These are phyloP conservation scores for Pachycephala philippinensis DNA, from an alignment of 2,113 vertebrate species.

Conservation along the genomic window DNA sequence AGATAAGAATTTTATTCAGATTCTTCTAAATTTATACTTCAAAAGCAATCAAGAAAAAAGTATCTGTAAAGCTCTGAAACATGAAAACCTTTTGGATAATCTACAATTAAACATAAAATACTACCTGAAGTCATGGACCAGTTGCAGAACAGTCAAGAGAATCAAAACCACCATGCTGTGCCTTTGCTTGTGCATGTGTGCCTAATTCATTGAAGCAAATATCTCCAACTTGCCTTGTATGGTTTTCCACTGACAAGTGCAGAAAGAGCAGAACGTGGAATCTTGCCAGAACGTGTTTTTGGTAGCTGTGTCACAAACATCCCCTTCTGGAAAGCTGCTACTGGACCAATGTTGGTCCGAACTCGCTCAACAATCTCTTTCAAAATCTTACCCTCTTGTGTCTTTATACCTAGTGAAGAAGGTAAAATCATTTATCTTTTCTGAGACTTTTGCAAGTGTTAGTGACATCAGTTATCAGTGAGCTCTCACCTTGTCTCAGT, in stretches of 20 bases:
- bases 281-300: slow-evolving; percentile 96
- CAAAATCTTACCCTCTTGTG: slow-evolving; percentile 63
- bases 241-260: slow-evolving; percentile 87
- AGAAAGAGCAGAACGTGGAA: slow-evolving; percentile 86
- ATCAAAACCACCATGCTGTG: neutral
- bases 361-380: slow-evolving; percentile 83
- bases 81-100: neutral
- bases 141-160: neutral
- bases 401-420: slow-evolving; percentile 72
- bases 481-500: slow-evolving; percentile 81
- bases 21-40: neutral
- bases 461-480: neutral
- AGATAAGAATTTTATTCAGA: neutral
- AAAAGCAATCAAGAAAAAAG: neutral
- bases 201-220: neutral
- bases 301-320: slow-evolving; percentile 86
- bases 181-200: neutral
- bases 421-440: neutral
- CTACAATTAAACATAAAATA: neutral
- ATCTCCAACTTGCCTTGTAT: slow-evolving; percentile 77
- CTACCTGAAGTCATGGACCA: neutral
- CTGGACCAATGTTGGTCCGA: slow-evolving; percentile 84
- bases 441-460: neutral
- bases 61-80: neutral
- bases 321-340: slow-evolving; percentile 88